Conservation (phyloP, 2,797 vertebrate genomes). For the Myripristis jacobus region DNA sequence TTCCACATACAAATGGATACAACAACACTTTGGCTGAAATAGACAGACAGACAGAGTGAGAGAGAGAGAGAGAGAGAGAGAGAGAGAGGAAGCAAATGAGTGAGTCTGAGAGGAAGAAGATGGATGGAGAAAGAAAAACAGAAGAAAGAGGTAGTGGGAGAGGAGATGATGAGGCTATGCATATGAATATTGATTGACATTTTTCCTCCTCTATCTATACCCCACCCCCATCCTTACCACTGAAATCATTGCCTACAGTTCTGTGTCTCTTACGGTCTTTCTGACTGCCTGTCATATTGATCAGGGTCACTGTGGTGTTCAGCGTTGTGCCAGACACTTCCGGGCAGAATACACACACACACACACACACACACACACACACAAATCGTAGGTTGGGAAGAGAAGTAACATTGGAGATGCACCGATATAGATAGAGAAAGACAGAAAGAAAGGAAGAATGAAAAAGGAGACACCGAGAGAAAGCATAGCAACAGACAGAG, state of each 20-base stretch:
- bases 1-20: too few relatives aligned
- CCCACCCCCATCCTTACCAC: too few relatives aligned
- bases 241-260: too few relatives aligned
- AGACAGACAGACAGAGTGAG: neutral
- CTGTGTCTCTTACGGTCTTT: too few relatives aligned
- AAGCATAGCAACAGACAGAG: neutral
- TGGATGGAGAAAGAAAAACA: neutral
- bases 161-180: neutral
- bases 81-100: neutral
- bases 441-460: neutral
- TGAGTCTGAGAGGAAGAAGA: neutral
- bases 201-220: too few relatives aligned
- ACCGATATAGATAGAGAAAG: neutral
- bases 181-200: too few relatives aligned
- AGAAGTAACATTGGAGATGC: neutral
- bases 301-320: constrained; percentile 1
- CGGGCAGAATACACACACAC: neutral
- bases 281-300: neutral
- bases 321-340: neutral
- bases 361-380: constrained; percentile 1
- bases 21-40: too few relatives aligned
- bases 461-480: neutral
- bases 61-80: constrained; percentile 2
- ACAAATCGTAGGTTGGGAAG: neutral
- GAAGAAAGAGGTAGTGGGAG: neutral